phyloP scores from a whole-genome alignment of 1,140 invertebrate genomes.

The Microplitis demolitor region DNA sequence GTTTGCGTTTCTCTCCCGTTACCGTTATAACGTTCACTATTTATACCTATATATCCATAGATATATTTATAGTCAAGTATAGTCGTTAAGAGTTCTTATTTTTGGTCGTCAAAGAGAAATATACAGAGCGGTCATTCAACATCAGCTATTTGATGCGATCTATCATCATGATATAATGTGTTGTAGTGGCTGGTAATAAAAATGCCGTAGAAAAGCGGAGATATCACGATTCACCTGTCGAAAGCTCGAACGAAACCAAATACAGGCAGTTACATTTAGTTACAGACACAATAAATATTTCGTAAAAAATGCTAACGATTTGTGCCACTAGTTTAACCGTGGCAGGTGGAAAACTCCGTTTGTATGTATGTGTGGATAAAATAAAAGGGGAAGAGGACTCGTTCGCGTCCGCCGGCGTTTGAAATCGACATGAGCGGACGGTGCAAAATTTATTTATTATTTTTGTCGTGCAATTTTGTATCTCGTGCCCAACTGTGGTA shows the following conservation, averaged over 20 bases:
- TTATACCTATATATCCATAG: no score
- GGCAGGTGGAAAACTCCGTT: slow-evolving; percentile 27
- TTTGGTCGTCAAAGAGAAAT: no score
- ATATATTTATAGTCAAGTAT: no score
- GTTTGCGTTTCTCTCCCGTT: slow-evolving; percentile 3
- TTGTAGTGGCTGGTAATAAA: no score
- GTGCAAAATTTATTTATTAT: slow-evolving; percentile 61
- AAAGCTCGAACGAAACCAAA: not conserved
- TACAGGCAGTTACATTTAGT: not conserved
- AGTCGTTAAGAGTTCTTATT: no score
- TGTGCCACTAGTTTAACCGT: slow-evolving; percentile 8
- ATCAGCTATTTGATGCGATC: no score
- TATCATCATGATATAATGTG: no score
- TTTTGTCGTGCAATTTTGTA: slow-evolving; percentile 61
- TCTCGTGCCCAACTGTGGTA: slow-evolving; percentile 56
- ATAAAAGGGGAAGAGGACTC: not conserved
- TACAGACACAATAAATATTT: slow-evolving; percentile 28
- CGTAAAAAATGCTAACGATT: slow-evolving; percentile 32
- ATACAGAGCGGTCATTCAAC: no score
- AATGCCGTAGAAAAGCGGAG: no score
- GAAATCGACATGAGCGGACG: slow-evolving; percentile 59
- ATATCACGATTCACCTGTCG: not conserved
- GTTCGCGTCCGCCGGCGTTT: slow-evolving; percentile 28
- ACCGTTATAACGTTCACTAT: no score
- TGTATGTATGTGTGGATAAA: not conserved